A percentile compares a stretch with the other conserved stretches of the same genome.
phyloP scores from a whole-genome alignment of 1,140 invertebrate species.

The Arctopsyche grandis region DNA sequence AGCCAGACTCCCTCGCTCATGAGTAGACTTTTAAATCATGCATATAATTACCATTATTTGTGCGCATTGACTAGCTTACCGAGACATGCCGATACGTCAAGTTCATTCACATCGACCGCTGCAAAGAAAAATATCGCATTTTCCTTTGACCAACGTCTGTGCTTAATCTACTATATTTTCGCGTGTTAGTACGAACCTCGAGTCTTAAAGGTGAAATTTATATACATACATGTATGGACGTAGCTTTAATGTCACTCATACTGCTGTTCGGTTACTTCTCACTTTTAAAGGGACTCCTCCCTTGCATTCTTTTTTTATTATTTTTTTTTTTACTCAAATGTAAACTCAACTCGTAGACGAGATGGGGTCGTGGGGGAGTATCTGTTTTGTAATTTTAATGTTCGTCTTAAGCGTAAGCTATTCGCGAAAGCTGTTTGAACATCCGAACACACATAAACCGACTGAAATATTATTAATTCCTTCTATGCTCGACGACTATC shows the following conservation, averaged over 20 bases:
- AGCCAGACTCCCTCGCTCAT: neutral
- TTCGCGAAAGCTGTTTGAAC: slow-evolving; percentile 51
- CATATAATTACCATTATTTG: slow-evolving; percentile 19
- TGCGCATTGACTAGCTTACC: neutral
- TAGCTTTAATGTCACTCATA: no score
- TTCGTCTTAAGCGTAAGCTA: slow-evolving; percentile 48
- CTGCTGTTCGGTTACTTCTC: neutral
- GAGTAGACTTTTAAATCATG: slow-evolving; percentile 3
- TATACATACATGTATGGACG: no score
- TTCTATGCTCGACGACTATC: slow-evolving; percentile 1
- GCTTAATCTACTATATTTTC: neutral
- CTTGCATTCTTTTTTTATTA: neutral
- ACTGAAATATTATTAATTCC: neutral
- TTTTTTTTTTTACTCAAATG: slow-evolving; percentile 4
- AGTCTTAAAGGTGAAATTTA: neutral
- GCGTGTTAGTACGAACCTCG: neutral
- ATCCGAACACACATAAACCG: slow-evolving; percentile 11
- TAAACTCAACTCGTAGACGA: neutral
- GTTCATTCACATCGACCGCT: neutral
- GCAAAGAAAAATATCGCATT: neutral
- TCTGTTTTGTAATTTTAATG: slow-evolving; percentile 52
- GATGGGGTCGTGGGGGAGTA: neutral
- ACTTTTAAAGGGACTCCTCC: neutral
- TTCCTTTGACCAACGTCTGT: neutral
- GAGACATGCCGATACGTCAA: neutral